A percentile compares a stretch with the other conserved stretches of the same genome.
Conservation (phyloP, 2,797 vertebrate species). For the Pteronotus mesoamericanus region DNA sequence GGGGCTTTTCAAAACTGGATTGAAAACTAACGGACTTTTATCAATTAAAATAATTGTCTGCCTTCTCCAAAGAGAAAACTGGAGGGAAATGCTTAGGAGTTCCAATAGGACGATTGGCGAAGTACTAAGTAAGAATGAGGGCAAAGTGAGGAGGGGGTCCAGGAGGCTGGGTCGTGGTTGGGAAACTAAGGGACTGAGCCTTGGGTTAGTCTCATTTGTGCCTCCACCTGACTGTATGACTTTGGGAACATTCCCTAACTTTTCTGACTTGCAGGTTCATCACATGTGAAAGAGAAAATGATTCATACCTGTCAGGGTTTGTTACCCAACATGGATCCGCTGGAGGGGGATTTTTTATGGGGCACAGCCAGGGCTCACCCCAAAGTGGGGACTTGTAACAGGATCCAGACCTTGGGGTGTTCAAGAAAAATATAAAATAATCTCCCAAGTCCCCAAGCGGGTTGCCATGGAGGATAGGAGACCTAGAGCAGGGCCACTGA, state of each 20-base stretch:
- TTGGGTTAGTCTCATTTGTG: not conserved
- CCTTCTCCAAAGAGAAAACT: not conserved
- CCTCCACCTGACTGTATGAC: not conserved
- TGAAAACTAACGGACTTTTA: not conserved
- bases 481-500: no score
- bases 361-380: no score
- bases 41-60: not conserved
- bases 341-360: no score
- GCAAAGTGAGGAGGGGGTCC: not conserved
- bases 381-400: no score
- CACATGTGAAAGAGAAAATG: not conserved
- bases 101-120: not conserved
- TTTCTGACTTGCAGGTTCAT: not conserved
- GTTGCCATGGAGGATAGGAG: no score
- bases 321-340: no score
- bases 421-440: no score
- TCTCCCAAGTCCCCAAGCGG: no score
- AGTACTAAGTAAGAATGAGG: not conserved
- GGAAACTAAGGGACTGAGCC: not conserved
- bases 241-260: no score
- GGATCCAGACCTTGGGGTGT: no score
- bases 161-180: not conserved
- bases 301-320: fast-evolving
- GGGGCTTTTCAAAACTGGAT: not conserved
- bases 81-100: not conserved